Evolutionary conservation across 2,888 invertebrate genomes (phyloP).

Genomic region (Catocala fraxini): DNA sequence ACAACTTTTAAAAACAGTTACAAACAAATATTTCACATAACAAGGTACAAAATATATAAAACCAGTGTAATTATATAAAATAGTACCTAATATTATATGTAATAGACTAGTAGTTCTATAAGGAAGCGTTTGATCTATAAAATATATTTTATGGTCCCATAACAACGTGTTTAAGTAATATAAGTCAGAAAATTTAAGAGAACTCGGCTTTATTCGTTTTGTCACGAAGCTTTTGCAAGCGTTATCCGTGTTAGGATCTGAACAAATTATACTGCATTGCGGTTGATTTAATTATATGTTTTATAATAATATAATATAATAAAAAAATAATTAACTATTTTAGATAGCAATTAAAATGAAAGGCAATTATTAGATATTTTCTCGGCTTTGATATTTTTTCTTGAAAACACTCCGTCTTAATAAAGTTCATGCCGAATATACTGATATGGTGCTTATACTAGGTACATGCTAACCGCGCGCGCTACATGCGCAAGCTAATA

Average conservation of each 20-base stretch:
- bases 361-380: neutral
- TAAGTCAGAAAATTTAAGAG: constrained; percentile 43
- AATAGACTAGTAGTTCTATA: constrained; percentile 22
- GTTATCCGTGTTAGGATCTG: constrained; percentile 40
- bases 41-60: neutral
- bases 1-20: too few species aligned
- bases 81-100: constrained; percentile 5
- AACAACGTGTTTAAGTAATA: constrained; percentile 37
- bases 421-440: too few species aligned
- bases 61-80: neutral
- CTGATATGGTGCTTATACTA: too few species aligned
- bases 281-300: constrained; percentile 30
- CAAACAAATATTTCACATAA: too few species aligned
- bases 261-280: constrained; percentile 57
- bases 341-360: neutral
- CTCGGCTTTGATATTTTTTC: too few species aligned
- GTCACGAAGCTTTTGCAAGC: constrained; percentile 53
- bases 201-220: constrained; percentile 52
- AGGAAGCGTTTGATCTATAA: constrained; percentile 40
- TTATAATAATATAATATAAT: too few species aligned
- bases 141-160: constrained; percentile 39
- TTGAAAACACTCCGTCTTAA: too few species aligned
- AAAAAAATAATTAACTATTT: too few species aligned
- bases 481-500: too few species aligned
- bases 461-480: too few species aligned